Evolutionary conservation across 2,888 invertebrate species (phyloP).

Genomic region (Harpalus rubripes): DNA sequence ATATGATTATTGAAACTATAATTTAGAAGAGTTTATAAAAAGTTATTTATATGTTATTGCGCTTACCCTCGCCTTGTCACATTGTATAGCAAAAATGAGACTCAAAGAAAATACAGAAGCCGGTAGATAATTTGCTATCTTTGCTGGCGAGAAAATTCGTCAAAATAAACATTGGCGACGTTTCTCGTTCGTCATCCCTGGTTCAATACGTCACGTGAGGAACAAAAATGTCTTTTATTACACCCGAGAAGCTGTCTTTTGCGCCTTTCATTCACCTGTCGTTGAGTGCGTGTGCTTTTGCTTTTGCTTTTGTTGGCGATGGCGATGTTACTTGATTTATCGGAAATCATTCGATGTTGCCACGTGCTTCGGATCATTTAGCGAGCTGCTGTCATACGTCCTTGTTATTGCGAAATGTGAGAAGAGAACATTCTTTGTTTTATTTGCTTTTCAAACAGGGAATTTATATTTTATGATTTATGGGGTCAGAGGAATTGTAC

Average conservation of each 20-base stretch:
- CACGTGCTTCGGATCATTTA: conserved; percentile 38
- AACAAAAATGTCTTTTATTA: conserved; percentile 61
- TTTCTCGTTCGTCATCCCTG: conserved; percentile 20
- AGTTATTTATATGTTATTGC: too few relatives aligned
- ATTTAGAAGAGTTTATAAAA: too few relatives aligned
- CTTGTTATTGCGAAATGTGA: conserved; percentile 20
- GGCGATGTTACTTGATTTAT: conserved; percentile 33
- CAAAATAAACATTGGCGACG: not conserved
- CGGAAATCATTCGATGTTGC: conserved; percentile 41
- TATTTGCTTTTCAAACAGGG: conserved; percentile 13
- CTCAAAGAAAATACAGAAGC: too few relatives aligned
- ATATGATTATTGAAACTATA: too few relatives aligned
- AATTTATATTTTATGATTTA: conserved; percentile 25
- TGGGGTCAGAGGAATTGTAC: not conserved
- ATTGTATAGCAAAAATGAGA: too few relatives aligned
- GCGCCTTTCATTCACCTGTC: conserved; percentile 51
- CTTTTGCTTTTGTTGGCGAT: not conserved
- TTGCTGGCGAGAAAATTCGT: too few relatives aligned
- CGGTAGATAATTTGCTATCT: too few relatives aligned
- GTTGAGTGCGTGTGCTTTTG: conserved; percentile 24
- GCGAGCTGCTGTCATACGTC: conserved; percentile 5
- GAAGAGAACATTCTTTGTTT: conserved; percentile 15
- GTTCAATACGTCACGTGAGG: conserved; percentile 44
- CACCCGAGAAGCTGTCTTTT: not conserved
- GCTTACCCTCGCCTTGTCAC: too few relatives aligned